Evolutionary conservation across 2,113 vertebrate species (phyloP).

Genomic region (Bothrops jararaca): DNA sequence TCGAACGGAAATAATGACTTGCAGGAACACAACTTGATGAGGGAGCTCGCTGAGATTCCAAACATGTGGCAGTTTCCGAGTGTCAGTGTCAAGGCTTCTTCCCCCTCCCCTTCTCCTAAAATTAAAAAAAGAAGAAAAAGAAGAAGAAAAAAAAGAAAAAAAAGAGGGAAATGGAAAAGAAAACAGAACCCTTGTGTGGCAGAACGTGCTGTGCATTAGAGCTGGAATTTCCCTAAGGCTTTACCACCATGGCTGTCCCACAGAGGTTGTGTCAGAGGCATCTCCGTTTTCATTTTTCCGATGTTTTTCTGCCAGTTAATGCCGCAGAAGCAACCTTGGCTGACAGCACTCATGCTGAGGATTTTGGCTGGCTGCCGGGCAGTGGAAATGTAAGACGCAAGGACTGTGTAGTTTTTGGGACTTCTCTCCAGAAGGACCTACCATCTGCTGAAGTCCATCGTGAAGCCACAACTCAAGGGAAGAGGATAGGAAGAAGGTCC

Average conservation of each 20-base stretch:
- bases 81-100: slow-evolving; percentile 53
- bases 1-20: slow-evolving; percentile 61
- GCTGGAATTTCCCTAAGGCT: slow-evolving; percentile 61
- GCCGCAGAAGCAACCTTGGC: background rate
- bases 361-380: background rate
- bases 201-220: slow-evolving; percentile 54
- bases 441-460: background rate
- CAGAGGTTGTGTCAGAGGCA: slow-evolving; percentile 35
- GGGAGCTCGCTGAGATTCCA: slow-evolving; percentile 64
- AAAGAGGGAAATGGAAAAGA: background rate
- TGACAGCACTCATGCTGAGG: background rate
- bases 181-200: slow-evolving; percentile 49
- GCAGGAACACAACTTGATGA: slow-evolving; percentile 62
- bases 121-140: too few species aligned
- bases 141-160: too few species aligned
- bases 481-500: background rate
- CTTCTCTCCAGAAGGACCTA: background rate
- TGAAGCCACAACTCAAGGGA: background rate
- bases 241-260: slow-evolving; percentile 57
- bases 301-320: slow-evolving; percentile 13
- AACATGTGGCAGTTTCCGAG: slow-evolving; percentile 68
- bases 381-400: background rate
- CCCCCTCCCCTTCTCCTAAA: background rate
- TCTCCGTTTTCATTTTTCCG: slow-evolving; percentile 32
- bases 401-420: background rate